Conservation (phyloP, 2,797 vertebrate species). For the Rhyacichthys aspro region DNA sequence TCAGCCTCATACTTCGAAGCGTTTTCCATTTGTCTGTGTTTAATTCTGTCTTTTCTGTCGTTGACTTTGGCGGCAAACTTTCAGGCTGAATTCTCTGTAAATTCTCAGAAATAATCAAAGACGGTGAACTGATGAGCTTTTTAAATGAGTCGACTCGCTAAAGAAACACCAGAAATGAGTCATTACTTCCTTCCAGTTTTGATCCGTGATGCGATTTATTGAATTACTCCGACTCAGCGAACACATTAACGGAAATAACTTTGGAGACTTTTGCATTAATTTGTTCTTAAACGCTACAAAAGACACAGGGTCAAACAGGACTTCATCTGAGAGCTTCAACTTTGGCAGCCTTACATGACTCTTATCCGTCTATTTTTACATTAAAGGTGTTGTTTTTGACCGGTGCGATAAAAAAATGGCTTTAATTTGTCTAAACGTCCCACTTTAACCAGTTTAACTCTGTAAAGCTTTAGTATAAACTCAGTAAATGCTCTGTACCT, state of each 20-base stretch:
- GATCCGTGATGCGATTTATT: constrained; percentile 70
- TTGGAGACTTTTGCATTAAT: constrained; percentile 34
- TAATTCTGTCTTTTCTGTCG: constrained; percentile 26
- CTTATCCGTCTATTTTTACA: neutral
- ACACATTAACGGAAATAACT: constrained; percentile 43
- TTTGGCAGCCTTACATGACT: neutral
- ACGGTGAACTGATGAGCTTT: constrained; percentile 50
- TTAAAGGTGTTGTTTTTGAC: too few relatives aligned
- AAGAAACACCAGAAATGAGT: constrained; percentile 43
- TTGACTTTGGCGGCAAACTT: constrained; percentile 21
- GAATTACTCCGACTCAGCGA: constrained; percentile 57
- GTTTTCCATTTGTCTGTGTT: neutral
- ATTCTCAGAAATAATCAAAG: constrained; percentile 29
- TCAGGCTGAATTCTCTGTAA: constrained; percentile 46
- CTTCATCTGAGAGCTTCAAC: neutral
- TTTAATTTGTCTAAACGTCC: too few relatives aligned
- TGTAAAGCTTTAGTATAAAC: neutral
- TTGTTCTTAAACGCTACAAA: constrained; percentile 28
- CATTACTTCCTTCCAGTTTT: constrained; percentile 53
- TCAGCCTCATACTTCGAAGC: too few relatives aligned
- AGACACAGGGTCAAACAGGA: constrained; percentile 23
- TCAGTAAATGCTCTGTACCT: constrained; percentile 65
- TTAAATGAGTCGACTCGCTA: constrained; percentile 39
- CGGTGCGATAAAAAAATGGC: too few relatives aligned
- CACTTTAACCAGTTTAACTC: too few relatives aligned